Percentiles rank a stretch among this genome's conserved stretches.
These are phyloP conservation scores for Capra hircus DNA, from an alignment of 2,113 vertebrate species.

Conservation along the genomic window DNA sequence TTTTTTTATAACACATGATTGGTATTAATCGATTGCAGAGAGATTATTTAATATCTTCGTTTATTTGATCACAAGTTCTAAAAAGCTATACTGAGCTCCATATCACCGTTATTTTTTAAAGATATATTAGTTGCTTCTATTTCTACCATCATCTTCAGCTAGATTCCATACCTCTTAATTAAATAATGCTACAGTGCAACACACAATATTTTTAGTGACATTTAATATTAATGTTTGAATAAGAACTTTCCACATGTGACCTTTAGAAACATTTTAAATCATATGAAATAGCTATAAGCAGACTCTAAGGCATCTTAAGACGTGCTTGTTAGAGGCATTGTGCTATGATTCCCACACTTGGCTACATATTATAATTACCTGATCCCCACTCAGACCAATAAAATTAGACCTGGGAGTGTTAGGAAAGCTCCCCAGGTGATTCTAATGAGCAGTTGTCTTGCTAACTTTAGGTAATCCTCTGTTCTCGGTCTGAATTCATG, in stretches of 20 bases:
- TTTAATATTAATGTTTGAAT: background rate
- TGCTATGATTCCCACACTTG: background rate
- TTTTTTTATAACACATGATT: background rate
- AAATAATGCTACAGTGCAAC: background rate
- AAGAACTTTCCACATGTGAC: background rate
- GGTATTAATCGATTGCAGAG: background rate
- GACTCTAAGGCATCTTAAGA: background rate
- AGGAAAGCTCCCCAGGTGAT: background rate
- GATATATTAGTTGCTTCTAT: background rate
- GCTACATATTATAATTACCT: background rate
- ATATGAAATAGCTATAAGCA: background rate
- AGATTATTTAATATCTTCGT: constrained; percentile 4
- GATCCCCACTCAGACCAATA: background rate
- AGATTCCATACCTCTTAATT: background rate
- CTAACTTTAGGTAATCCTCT: background rate
- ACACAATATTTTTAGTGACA: background rate
- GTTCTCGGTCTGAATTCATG: background rate
- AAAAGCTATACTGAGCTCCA: background rate
- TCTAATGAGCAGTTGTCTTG: background rate
- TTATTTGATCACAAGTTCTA: background rate
- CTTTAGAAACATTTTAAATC: constrained; percentile 4
- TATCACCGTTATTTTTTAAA: background rate
- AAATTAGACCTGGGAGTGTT: background rate
- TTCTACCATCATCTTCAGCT: background rate
- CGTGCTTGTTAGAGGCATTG: background rate